Conservation (phyloP, 2,888 invertebrate species). For the Drosophila kokeensis region DNA sequence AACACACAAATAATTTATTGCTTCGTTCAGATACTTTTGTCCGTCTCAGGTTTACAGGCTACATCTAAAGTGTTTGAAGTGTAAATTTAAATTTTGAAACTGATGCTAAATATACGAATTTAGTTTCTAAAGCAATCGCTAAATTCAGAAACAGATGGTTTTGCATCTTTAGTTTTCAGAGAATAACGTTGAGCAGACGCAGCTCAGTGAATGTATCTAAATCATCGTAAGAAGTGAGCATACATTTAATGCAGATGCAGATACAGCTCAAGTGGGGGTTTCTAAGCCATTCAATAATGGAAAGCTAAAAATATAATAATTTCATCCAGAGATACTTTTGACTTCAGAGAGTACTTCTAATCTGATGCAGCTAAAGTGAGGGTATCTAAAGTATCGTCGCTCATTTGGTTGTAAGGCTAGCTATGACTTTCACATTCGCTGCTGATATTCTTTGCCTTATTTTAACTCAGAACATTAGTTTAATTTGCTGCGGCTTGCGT, state of each 20-base stretch:
- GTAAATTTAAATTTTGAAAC: neutral
- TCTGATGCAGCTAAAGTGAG: neutral
- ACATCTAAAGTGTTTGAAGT: neutral
- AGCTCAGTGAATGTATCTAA: too few relatives aligned
- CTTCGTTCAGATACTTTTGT: neutral
- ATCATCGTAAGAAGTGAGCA: too few relatives aligned
- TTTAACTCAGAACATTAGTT: conserved; percentile 68
- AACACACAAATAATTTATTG: neutral
- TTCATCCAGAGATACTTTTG: neutral
- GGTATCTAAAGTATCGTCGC: conserved; percentile 18
- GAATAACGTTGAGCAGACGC: too few relatives aligned
- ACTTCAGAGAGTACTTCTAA: neutral
- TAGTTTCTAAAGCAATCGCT: too few relatives aligned
- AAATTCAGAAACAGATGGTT: neutral
- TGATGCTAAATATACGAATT: neutral
- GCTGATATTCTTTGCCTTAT: conserved; percentile 27
- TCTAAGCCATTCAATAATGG: too few relatives aligned
- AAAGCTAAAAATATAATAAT: too few relatives aligned
- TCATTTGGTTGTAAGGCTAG: conserved; percentile 21
- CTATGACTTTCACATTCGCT: conserved; percentile 3
- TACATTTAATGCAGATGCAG: too few relatives aligned
- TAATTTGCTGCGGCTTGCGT: conserved; percentile 73
- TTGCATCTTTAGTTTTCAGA: neutral
- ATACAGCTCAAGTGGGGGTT: too few relatives aligned
- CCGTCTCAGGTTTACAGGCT: neutral